Percentiles rank a stretch among this genome's conserved stretches.
Evolutionary conservation across 2,888 invertebrate species (phyloP).

Genomic region (Metallyticus violacea): DNA sequence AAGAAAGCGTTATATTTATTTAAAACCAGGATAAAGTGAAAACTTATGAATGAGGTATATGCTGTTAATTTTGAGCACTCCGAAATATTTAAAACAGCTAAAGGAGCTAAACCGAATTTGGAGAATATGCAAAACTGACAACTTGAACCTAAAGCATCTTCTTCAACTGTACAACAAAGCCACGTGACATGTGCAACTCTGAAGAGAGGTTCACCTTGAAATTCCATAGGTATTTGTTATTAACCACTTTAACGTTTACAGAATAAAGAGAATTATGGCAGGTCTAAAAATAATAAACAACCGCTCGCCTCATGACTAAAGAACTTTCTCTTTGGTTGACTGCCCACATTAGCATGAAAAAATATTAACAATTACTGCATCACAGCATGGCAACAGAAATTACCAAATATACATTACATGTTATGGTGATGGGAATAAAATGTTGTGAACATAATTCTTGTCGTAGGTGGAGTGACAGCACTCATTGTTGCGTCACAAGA

Average conservation of each 20-base stretch:
- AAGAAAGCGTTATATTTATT: too few relatives aligned
- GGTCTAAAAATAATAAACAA: background rate
- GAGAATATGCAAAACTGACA: background rate
- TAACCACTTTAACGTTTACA: background rate
- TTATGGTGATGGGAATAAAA: background rate
- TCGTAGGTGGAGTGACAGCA: background rate
- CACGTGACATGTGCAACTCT: background rate
- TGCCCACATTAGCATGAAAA: background rate
- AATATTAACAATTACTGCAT: background rate
- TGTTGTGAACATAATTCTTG: background rate
- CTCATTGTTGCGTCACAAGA: background rate
- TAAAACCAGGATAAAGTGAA: too few relatives aligned
- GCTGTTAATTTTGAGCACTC: too few relatives aligned
- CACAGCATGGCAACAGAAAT: background rate
- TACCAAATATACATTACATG: background rate
- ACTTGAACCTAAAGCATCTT: background rate
- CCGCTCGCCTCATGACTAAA: background rate
- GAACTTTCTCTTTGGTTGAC: background rate
- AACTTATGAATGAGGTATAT: too few relatives aligned
- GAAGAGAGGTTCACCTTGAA: background rate
- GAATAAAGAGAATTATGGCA: background rate
- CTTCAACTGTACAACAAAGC: background rate
- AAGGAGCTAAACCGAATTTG: too few relatives aligned
- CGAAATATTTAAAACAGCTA: too few relatives aligned
- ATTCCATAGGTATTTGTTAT: background rate